Evolutionary conservation across 2,113 vertebrate species (phyloP).

Genomic region (Lamprologus lemairii): DNA sequence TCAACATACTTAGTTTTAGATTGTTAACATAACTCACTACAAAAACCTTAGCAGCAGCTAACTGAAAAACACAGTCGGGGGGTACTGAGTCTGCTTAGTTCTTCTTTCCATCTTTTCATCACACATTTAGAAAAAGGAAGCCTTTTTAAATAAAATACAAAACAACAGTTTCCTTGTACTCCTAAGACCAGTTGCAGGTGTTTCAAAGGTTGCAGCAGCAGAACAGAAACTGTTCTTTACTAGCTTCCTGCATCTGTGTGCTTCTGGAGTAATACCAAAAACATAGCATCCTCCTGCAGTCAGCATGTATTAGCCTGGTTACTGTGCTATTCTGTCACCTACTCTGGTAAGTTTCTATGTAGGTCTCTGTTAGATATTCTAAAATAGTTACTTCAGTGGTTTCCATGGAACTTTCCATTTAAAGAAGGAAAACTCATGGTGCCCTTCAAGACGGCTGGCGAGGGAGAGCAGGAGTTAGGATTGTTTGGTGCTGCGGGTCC

Average conservation of each 20-base stretch:
- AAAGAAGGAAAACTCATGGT: conserved; percentile 6
- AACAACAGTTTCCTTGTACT: not conserved
- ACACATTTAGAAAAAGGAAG: not conserved
- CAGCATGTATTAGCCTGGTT: conserved; percentile 8
- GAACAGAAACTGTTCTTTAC: not conserved
- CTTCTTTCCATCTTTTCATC: not conserved
- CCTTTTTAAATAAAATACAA: not conserved
- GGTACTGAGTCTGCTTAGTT: not conserved
- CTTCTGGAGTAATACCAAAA: not conserved
- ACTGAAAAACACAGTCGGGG: not conserved
- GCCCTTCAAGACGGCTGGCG: not conserved
- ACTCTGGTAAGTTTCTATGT: conserved; percentile 17
- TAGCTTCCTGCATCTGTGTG: not conserved
- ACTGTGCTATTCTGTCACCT: not conserved
- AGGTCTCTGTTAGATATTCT: not conserved
- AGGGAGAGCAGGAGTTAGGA: not conserved
- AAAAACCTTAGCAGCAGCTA: not conserved
- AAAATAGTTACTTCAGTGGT: conserved; percentile 23
- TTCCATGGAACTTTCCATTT: conserved; percentile 49
- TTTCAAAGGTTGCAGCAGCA: not conserved
- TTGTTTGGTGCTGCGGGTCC: not conserved
- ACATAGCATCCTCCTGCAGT: conserved; percentile 13
- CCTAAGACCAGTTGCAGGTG: not conserved
- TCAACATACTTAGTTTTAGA: not conserved
- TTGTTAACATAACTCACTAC: not conserved